A percentile compares a stretch with the other conserved stretches of the same genome.
phyloP scores from a whole-genome alignment of 2,113 vertebrate genomes.

The Gymnorhina tibicen region DNA sequence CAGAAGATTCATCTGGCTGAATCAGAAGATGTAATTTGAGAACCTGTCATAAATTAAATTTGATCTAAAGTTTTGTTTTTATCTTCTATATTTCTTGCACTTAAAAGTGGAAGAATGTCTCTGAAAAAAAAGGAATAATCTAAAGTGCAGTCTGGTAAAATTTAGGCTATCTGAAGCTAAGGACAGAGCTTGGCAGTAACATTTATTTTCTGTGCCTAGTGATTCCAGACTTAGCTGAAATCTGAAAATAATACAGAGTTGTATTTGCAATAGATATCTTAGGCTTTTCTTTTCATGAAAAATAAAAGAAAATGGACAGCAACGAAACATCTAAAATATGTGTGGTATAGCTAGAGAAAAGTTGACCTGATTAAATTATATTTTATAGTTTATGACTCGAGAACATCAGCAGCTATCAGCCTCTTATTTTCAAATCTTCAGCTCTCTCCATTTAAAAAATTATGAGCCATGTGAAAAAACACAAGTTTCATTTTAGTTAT shows the following conservation, averaged over 20 bases:
- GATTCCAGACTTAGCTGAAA: background rate
- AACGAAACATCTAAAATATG: background rate
- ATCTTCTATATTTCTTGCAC: background rate
- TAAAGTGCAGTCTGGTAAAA: background rate
- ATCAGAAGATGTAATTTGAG: background rate
- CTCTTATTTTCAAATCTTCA: background rate
- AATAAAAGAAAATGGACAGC: background rate
- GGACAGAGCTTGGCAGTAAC: background rate
- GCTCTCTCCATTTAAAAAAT: background rate
- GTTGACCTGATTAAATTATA: background rate
- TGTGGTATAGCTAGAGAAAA: background rate
- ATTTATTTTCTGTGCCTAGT: background rate
- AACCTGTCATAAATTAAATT: no score
- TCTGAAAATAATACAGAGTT: background rate
- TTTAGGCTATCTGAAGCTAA: background rate
- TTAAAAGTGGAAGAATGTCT: background rate
- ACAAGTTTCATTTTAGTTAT: background rate
- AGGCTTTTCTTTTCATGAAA: background rate
- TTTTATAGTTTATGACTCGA: background rate
- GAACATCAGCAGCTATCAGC: background rate
- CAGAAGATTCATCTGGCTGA: background rate
- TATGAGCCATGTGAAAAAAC: background rate
- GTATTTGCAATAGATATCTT: background rate
- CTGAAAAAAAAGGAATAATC: background rate
- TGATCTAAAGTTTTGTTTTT: background rate